Conservation (phyloP, 2,888 invertebrate species). For the Ornithoptera alexandrae region DNA sequence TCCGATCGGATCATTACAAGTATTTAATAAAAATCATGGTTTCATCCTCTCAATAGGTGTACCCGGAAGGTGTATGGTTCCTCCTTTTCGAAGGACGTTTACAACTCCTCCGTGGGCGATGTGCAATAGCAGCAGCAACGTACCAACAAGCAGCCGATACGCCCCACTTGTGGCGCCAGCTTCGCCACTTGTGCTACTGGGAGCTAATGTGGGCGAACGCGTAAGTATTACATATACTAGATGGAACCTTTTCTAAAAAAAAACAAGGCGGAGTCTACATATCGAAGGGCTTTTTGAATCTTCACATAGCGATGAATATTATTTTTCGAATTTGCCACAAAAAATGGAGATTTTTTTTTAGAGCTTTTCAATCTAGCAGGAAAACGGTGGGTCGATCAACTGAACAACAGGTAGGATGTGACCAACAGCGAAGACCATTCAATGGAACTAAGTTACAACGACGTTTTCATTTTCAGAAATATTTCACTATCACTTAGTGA, state of each 20-base stretch:
- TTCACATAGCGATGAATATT: not conserved
- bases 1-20: not conserved
- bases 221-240: constrained; percentile 62
- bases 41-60: constrained; percentile 66
- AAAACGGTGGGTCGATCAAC: not conserved
- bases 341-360: not conserved
- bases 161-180: constrained; percentile 92
- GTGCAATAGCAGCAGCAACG: constrained; percentile 85
- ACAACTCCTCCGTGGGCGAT: constrained; percentile 88
- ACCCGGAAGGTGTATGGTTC: constrained; percentile 93
- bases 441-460: no score
- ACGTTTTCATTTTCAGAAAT: not conserved
- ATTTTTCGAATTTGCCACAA: no score
- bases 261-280: no score
- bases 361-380: not conserved
- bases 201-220: constrained; percentile 95
- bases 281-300: not conserved
- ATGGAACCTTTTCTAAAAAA: not conserved
- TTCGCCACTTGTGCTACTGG: constrained; percentile 96
- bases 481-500: not conserved
- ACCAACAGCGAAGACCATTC: no score
- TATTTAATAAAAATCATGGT: not conserved
- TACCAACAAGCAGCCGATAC: constrained; percentile 91
- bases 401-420: not conserved
- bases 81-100: constrained; percentile 93